Evolutionary conservation across 2,888 invertebrate genomes (phyloP), one percentile per base, ranked within the genome.

Genomic region (Fissipunctia ypsillon): DNA sequence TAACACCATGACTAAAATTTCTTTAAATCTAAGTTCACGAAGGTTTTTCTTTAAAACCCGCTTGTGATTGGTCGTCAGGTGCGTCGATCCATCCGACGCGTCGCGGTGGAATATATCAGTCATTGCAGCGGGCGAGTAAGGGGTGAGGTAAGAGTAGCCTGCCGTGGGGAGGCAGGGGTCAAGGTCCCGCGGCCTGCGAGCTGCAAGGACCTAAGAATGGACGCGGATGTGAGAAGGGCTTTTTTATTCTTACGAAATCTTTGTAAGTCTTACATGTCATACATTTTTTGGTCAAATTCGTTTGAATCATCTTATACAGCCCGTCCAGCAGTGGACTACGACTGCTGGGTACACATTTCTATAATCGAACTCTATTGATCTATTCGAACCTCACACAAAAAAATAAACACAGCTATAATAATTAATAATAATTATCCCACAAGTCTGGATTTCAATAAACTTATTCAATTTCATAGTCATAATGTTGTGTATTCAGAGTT

Each of bases 71-170:
- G 73, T 64, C 71, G 76, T 81, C 81, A 85, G 81, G 86, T 86
- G 74, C 61, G 81, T 57, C 73, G 61, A 86, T 86, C 69, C 66
- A 80, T 86, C 78, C 69, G 65, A 41, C 70, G 73, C 54, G 75
- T 71, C 71, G 35, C 25, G 41, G 70, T 84, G 79, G 87, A 79
- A 86, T 84, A 85, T 86, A 69, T 72, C 74, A 83, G 76, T 81
- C 87, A 83, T 86, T 86, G 87, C 78, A 68, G 35, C 22, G 50
- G 81, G 70, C 50, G 66, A 61, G 22, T 1, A 64, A 63, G 63
- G 73, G 67, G 57, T 31, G 73, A 72, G 65, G 71, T 16, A 41
- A 10, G 56, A 41, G 63, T 12, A n/a, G n/a, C 31, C 3, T 4
- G 31, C 1, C 14, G 60, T 25, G 19, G 12, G 38, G 43, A 7